A percentile compares a stretch with the other conserved stretches of the same genome.
Evolutionary conservation across 2,113 vertebrate genomes (phyloP).

Genomic region (Vulpes ferrilata): DNA sequence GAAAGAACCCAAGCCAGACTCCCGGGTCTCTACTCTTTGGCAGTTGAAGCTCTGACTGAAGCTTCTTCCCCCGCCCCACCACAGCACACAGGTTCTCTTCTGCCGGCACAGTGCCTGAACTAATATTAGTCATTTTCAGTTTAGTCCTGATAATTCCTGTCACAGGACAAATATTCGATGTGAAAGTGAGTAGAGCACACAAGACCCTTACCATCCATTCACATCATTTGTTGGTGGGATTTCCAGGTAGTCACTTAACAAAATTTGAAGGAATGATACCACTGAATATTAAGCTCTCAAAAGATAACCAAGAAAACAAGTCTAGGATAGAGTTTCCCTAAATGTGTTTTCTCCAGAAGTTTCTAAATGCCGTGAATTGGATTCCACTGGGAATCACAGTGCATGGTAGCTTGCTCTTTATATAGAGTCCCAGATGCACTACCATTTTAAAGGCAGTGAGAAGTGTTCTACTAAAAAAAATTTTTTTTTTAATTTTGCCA

Average conservation of each 20-base stretch:
- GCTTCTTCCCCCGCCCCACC: background rate
- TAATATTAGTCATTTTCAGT: background rate
- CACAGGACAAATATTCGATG: background rate
- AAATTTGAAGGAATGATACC: background rate
- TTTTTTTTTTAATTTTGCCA: background rate
- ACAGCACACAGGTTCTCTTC: background rate
- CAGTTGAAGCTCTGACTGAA: background rate
- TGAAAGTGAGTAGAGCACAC: background rate
- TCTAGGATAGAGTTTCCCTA: background rate
- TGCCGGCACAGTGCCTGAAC: background rate
- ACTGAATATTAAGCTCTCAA: background rate
- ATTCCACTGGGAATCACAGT: background rate
- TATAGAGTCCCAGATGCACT: background rate
- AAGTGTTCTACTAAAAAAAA: background rate
- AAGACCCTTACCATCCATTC: background rate
- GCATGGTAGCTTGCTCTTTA: background rate
- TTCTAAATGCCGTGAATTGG: background rate
- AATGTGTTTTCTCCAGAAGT: slow-evolving; percentile 3
- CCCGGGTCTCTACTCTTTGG: background rate
- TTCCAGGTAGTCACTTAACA: background rate
- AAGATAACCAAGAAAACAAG: background rate
- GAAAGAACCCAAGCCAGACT: background rate
- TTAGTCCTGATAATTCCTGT: background rate
- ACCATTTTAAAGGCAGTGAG: background rate
- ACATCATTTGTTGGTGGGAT: background rate